These are phyloP conservation scores for Nansenia antarctica DNA, from an alignment of 2,113 vertebrate species.

Conservation along the genomic window DNA sequence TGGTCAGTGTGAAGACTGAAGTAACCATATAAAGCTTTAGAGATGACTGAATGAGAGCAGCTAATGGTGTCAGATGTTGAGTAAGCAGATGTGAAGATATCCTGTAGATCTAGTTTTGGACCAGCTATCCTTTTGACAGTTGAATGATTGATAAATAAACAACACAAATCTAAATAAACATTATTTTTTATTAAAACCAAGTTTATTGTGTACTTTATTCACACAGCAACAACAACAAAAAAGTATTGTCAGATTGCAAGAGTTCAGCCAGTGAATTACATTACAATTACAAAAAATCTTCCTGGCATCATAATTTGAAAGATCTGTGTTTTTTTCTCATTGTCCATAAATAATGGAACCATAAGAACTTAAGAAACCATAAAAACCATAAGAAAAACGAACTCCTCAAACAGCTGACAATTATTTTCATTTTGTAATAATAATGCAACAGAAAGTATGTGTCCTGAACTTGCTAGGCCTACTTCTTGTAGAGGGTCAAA, in stretches of 20 bases:
- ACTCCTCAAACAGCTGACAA: background rate
- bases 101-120: constrained; percentile 71
- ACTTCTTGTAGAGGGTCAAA: background rate
- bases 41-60: constrained; percentile 54
- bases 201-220: constrained; percentile 43
- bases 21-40: constrained; percentile 52
- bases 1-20: constrained; percentile 40
- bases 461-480: background rate
- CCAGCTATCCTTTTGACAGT: constrained; percentile 68
- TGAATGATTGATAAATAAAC: constrained; percentile 60
- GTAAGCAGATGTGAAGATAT: constrained; percentile 52
- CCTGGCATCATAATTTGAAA: too few species aligned
- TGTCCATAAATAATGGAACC: background rate
- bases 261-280: too few species aligned
- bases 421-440: background rate
- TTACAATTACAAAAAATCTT: too few species aligned
- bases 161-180: constrained; percentile 67
- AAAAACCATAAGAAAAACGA: background rate
- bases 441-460: background rate
- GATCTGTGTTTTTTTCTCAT: too few species aligned
- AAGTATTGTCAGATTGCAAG: too few species aligned
- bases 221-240: constrained; percentile 42
- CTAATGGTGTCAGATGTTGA: constrained; percentile 48
- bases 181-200: constrained; percentile 75
- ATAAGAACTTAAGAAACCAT: background rate